phyloP scores from a whole-genome alignment of 2,888 invertebrate genomes.

The Spisula subtruncata region DNA sequence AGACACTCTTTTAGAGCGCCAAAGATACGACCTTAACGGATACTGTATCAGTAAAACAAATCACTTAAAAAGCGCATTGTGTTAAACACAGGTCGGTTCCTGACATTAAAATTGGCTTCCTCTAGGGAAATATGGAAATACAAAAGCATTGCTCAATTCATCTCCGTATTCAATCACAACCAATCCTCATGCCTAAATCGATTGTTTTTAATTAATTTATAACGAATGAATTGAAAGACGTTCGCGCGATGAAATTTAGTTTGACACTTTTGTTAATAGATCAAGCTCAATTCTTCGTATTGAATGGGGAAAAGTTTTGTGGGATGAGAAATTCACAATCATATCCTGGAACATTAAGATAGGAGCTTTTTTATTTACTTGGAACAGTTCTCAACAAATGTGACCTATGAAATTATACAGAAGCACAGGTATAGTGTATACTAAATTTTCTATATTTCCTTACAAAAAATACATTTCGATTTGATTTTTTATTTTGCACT shows the following conservation, averaged over 20 bases:
- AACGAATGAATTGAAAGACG: conserved; percentile 21
- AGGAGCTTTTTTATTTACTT: neutral
- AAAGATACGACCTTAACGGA: neutral
- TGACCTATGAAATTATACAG: neutral
- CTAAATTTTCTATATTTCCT: no score
- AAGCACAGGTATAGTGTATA: no score
- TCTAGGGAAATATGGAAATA: neutral
- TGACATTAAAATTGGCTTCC: neutral
- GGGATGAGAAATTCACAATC: neutral
- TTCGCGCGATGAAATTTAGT: conserved; percentile 7
- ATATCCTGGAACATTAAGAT: neutral
- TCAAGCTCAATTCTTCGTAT: neutral
- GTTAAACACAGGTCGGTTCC: neutral
- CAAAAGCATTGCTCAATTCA: neutral
- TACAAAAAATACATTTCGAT: no score
- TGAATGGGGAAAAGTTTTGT: neutral
- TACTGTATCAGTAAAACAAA: neutral
- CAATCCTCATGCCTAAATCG: neutral
- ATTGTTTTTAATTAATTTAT: conserved; percentile 7
- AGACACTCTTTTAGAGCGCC: no score
- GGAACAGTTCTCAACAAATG: neutral
- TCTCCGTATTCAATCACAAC: neutral
- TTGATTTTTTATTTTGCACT: no score
- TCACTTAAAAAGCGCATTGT: neutral
- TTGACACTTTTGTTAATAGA: neutral